Conservation (phyloP, 2,888 invertebrate species). For the Caenorhabditis wallacei region DNA sequence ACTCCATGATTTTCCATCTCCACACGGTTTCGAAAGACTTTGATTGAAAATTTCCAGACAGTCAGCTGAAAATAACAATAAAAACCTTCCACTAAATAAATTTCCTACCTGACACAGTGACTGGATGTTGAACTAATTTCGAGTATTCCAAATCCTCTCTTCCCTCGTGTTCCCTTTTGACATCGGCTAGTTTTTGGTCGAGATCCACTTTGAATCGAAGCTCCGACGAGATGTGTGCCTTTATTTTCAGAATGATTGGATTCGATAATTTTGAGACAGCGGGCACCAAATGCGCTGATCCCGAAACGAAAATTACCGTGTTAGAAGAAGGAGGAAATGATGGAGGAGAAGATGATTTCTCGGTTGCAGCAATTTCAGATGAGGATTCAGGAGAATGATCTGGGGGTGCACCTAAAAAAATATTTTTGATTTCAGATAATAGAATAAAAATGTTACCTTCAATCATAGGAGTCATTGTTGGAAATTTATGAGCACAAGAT, state of each 20-base stretch:
- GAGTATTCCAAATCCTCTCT: slow-evolving; percentile 65
- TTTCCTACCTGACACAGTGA: slow-evolving; percentile 63
- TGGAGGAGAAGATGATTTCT: slow-evolving; percentile 1
- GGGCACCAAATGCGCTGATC: slow-evolving; percentile 57
- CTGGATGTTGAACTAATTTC: slow-evolving; percentile 62
- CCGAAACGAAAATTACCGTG: slow-evolving; percentile 66
- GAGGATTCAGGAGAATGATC: background rate
- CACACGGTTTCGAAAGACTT: slow-evolving; percentile 73
- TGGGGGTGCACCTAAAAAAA: background rate
- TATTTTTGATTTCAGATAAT: background rate
- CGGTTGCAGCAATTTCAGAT: background rate
- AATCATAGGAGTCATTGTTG: slow-evolving; percentile 27
- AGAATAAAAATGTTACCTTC: background rate
- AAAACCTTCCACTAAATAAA: background rate
- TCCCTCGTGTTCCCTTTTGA: slow-evolving; percentile 63
- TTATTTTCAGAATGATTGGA: slow-evolving; percentile 66
- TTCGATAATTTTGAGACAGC: slow-evolving; percentile 32
- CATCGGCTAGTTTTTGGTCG: slow-evolving; percentile 60
- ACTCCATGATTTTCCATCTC: slow-evolving; percentile 63
- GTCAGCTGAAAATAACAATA: slow-evolving; percentile 66
- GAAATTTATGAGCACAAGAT: slow-evolving; percentile 65
- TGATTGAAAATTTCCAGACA: slow-evolving; percentile 78
- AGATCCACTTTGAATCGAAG: slow-evolving; percentile 67
- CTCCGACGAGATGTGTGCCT: slow-evolving; percentile 56
- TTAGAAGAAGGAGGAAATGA: slow-evolving; percentile 37